Evolutionary conservation across 2,888 invertebrate genomes (phyloP).

Genomic region (Drosophila paranaensis): DNA sequence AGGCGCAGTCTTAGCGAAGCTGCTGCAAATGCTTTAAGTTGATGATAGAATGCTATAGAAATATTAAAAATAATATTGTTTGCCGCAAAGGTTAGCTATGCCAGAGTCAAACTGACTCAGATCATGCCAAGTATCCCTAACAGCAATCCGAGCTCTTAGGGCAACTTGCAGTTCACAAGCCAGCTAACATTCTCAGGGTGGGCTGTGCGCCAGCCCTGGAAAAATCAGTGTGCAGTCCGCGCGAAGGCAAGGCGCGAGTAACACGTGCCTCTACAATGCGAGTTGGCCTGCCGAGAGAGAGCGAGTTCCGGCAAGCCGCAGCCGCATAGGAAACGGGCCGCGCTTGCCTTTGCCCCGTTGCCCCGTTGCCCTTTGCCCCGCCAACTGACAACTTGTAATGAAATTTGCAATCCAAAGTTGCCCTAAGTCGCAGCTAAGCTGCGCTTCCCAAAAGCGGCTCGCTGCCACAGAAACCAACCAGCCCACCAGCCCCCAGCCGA

Average conservation of each 20-base stretch:
- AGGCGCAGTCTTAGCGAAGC: no score
- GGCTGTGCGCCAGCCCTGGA: conserved; percentile 36
- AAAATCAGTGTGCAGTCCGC: conserved; percentile 16
- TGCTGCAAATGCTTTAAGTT: no score
- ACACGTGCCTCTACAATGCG: conserved; percentile 46
- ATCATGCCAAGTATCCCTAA: background rate
- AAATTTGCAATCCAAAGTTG: conserved; percentile 66
- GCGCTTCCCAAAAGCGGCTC: conserved; percentile 40
- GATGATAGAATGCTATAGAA: no score
- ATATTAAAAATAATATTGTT: no score
- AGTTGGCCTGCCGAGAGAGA: conserved; percentile 2
- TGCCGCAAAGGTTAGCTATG: no score
- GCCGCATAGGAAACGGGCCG: conserved; percentile 21
- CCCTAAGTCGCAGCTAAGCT: conserved; percentile 60
- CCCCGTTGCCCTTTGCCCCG: conserved; percentile 3
- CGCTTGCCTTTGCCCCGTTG: background rate
- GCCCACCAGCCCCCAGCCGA: background rate
- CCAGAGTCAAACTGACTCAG: background rate
- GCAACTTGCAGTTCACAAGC: background rate
- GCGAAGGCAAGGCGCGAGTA: conserved; percentile 34
- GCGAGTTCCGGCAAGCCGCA: conserved; percentile 8
- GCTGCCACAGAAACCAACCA: background rate
- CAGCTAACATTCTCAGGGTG: background rate
- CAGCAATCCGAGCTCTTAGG: background rate
- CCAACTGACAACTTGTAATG: conserved; percentile 55